Conservation (phyloP, 2,888 invertebrate species). For the Crioceris asparagi region DNA sequence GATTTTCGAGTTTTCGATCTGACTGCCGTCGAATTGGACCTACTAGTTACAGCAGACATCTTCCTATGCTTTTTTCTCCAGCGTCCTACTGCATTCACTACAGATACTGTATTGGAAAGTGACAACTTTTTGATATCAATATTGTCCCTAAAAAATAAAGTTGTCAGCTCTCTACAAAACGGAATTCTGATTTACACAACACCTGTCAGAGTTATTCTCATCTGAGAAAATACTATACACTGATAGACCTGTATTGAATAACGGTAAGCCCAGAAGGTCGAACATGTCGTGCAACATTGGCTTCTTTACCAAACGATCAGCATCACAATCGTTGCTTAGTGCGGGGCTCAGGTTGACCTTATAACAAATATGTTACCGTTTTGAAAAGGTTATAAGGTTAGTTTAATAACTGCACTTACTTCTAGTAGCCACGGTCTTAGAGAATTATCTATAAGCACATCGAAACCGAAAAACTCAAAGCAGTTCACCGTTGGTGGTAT, state of each 20-base stretch:
- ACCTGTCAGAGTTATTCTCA: conserved; percentile 30
- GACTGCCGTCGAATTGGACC: conserved; percentile 22
- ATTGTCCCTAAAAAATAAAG: no score
- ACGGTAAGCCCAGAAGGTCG: conserved; percentile 66
- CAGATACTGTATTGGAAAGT: conserved; percentile 24
- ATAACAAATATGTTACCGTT: no score
- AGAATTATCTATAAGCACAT: conserved; percentile 73
- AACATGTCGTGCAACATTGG: conserved; percentile 77
- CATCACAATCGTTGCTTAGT: conserved; percentile 68
- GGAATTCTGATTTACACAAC: no score
- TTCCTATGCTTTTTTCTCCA: conserved; percentile 34
- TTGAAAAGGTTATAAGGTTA: no score
- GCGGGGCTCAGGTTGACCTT: conserved; percentile 76
- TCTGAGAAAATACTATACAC: conserved; percentile 45
- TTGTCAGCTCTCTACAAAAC: no score
- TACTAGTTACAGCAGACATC: conserved; percentile 24
- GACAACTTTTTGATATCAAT: conserved; percentile 14
- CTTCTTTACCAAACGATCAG: conserved; percentile 70
- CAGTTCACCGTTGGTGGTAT: conserved; percentile 65
- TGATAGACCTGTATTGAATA: conserved; percentile 62
- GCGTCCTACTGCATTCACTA: conserved; percentile 33
- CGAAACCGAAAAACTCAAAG: conserved; percentile 87
- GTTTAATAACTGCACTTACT: conserved; percentile 44
- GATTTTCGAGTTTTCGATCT: conserved; percentile 18
- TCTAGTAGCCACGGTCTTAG: conserved; percentile 84